Percentiles rank a stretch among this genome's conserved stretches.
phyloP scores from a whole-genome alignment of 2,113 vertebrate species.

The Channa maculata region DNA sequence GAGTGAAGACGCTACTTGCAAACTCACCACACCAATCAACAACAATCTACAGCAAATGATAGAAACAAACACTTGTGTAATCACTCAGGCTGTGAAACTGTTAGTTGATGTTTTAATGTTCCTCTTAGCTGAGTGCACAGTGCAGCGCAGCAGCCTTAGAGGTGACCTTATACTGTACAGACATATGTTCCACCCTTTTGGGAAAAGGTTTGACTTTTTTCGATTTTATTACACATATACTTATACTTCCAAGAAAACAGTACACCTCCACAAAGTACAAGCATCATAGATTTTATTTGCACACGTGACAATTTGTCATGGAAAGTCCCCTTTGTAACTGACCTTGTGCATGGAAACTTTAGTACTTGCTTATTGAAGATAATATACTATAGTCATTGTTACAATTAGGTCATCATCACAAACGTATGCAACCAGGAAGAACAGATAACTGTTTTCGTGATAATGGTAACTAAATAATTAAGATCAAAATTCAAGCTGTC shows the following conservation, averaged over 20 bases:
- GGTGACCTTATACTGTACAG: constrained; percentile 53
- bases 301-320: constrained; percentile 53
- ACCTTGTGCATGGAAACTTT: constrained; percentile 41
- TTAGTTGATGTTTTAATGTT: constrained; percentile 22
- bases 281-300: constrained; percentile 43
- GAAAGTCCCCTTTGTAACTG: constrained; percentile 33
- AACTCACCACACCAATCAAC: constrained; percentile 12
- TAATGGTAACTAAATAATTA: too few species aligned
- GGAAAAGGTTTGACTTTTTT: constrained; percentile 57
- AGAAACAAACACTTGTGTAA: constrained; percentile 34
- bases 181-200: constrained; percentile 51
- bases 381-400: not conserved
- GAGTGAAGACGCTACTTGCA: not conserved
- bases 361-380: constrained; percentile 1
- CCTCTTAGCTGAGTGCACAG: constrained; percentile 9
- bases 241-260: constrained; percentile 38
- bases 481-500: not conserved
- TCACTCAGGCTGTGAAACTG: constrained; percentile 21
- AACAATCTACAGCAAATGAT: constrained; percentile 7
- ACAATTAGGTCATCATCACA: constrained; percentile 5
- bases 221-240: constrained; percentile 37
- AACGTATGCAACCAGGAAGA: constrained; percentile 35
- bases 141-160: constrained; percentile 40
- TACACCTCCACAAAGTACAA: constrained; percentile 20
- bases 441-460: constrained; percentile 39